Evolutionary conservation across 64 coral and sea anemone species (phyloP), one percentile per base, ranked within the genome.

Genomic region (Dendrophyllia cribrosa): DNA sequence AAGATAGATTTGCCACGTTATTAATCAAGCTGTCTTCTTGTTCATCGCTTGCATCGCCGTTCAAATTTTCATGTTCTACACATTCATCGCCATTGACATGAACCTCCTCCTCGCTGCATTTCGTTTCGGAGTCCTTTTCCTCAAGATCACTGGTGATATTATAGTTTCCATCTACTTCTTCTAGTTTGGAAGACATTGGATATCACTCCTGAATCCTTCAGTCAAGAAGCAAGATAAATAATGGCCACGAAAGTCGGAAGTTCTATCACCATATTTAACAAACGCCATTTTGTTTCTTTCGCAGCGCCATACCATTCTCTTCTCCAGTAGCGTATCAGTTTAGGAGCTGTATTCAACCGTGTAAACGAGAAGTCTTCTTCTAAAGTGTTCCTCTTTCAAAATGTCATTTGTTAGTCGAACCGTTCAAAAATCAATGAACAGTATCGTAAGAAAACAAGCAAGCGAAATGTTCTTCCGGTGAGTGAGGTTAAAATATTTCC

Each of bases 141-240:
- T 84, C 80, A 2, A 84, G 59, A 84, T 84, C 80, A 23, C 9
- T 84, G 43, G 80, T 84, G 45, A 84, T 64, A 43, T 84, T 84
- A 22, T 45, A 20, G 11, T 84, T 84, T 48, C 80, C 80, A 84
- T 84, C 80, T 2, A 84, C 9, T 8, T 84, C 80, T 16, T 84
- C 80, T 84, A 68, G 44, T 68, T 60, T 67, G 58, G 58, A 82
- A 84, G 80, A 84, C 80, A 84, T 84, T 67, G 60, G 62, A 84
- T 62, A 67, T 49, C 12, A 66, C 45, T 67, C 61, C 80, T 62
- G 25, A 68, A 67, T 48, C 47, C 46, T 66, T 66, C 20, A 67
- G 61, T n/a, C 60, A 84, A 84, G 17, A 84, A 59, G 44, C 20
- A 20, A 84, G 16, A 17, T 23, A 48, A 67, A 68, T 49, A 68